phyloP scores from a whole-genome alignment of 2,888 invertebrate species.

The Tupiocoris notatus region DNA sequence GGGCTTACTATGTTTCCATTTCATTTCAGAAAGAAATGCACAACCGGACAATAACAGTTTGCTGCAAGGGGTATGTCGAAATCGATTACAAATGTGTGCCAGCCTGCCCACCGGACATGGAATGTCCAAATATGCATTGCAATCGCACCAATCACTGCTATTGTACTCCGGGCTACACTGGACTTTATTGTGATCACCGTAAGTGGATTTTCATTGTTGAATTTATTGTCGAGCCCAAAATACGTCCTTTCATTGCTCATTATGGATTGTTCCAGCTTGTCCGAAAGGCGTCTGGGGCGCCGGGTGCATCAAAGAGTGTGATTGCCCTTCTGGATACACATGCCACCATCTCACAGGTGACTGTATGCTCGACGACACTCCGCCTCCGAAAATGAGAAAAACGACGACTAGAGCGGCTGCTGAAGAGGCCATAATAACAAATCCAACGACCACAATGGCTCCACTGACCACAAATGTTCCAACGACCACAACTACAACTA shows the following conservation, averaged over 20 bases:
- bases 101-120: slow-evolving; percentile 44
- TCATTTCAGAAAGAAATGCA: slow-evolving; percentile 48
- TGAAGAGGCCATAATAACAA: neutral
- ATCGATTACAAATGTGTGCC: slow-evolving; percentile 48
- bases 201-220: slow-evolving; percentile 34
- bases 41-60: slow-evolving; percentile 48
- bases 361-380: slow-evolving; percentile 47
- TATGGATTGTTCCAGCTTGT: slow-evolving; percentile 44
- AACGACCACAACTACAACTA: slow-evolving; percentile 9
- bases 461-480: neutral
- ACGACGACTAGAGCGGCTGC: slow-evolving; percentile 23
- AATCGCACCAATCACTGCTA: slow-evolving; percentile 48
- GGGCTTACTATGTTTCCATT: too few species aligned
- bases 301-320: slow-evolving; percentile 46
- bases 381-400: slow-evolving; percentile 38
- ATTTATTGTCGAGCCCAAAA: neutral
- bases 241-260: neutral
- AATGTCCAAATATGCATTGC: slow-evolving; percentile 49
- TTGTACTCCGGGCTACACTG: slow-evolving; percentile 49
- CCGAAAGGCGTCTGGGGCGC: slow-evolving; percentile 47
- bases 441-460: neutral
- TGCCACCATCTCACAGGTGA: slow-evolving; percentile 49
- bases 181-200: slow-evolving; percentile 49
- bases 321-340: slow-evolving; percentile 47
- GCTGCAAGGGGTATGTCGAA: slow-evolving; percentile 49